These are phyloP conservation scores for Anas capensis DNA, from an alignment of 2,797 vertebrate species.

Conservation along the genomic window DNA sequence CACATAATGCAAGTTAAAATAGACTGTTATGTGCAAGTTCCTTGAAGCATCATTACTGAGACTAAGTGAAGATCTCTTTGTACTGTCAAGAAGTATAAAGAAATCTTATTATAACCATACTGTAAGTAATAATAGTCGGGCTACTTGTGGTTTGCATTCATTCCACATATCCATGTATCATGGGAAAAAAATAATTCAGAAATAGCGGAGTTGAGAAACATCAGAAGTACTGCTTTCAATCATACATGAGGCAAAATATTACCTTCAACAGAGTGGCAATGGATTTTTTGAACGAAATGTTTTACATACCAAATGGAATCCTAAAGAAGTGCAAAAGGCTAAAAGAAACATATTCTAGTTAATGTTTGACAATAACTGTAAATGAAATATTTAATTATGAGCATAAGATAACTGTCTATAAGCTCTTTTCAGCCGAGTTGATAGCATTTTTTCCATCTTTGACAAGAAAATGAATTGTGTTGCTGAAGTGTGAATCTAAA, in stretches of 20 bases:
- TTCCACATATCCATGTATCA: background rate
- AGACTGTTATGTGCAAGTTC: background rate
- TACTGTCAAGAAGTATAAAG: background rate
- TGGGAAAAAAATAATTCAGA: background rate
- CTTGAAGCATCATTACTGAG: background rate
- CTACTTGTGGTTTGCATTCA: background rate
- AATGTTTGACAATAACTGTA: background rate
- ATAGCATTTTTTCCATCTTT: background rate
- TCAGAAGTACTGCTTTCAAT: background rate
- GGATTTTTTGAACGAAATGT: background rate
- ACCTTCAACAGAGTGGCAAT: background rate
- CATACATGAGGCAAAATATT: background rate
- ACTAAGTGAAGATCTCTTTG: background rate
- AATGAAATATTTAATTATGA: conserved; percentile 25
- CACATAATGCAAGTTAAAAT: background rate
- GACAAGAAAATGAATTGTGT: conserved; percentile 11
- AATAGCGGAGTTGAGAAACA: background rate
- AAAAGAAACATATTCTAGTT: background rate
- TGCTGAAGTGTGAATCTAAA: background rate
- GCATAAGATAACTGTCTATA: background rate
- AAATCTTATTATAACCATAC: background rate
- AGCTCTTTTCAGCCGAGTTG: background rate
- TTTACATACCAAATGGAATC: background rate
- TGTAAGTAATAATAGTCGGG: background rate
- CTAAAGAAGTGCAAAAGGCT: background rate